phyloP scores from a whole-genome alignment of 1,140 invertebrate species.

The Coelopa frigida region DNA sequence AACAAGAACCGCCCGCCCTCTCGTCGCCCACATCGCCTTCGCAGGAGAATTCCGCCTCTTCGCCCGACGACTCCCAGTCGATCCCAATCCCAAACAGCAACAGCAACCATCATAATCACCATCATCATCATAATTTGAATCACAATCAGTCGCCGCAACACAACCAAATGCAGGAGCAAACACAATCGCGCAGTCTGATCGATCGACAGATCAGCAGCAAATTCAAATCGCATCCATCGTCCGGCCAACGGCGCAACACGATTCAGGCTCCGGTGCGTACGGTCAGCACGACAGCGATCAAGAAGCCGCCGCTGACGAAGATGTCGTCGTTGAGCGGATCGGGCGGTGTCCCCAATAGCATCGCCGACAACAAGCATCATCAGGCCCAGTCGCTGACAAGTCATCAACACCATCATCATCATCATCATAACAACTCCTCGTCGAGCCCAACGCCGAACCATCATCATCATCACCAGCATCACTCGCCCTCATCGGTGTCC shows the following conservation, averaged over 20 bases:
- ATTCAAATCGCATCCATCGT: constrained; percentile 25
- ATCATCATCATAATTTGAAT: neutral
- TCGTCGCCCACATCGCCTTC: constrained; percentile 18
- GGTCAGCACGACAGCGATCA: constrained; percentile 24
- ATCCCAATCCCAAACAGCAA: constrained; percentile 19
- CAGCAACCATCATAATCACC: constrained; percentile 13
- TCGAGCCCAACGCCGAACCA: constrained; percentile 19
- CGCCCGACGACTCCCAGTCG: constrained; percentile 35
- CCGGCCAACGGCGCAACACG: constrained; percentile 27
- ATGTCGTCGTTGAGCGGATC: constrained; percentile 25
- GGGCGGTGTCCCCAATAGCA: constrained; percentile 8
- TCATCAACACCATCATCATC: too few relatives aligned
- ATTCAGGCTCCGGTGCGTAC: constrained; percentile 20
- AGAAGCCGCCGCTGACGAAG: constrained; percentile 30
- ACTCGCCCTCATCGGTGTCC: constrained; percentile 1
- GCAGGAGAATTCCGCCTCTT: constrained; percentile 27
- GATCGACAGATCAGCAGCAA: constrained; percentile 34
- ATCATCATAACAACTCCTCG: constrained; percentile 15
- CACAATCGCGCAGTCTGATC: constrained; percentile 23
- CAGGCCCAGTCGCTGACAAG: too few relatives aligned
- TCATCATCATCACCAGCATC: constrained; percentile 18
- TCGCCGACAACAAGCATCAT: constrained; percentile 14
- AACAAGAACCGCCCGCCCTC: constrained; percentile 3
- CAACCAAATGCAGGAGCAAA: constrained; percentile 15
- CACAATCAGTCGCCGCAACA: constrained; percentile 13